Percentiles rank a stretch among this genome's conserved stretches.
Evolutionary conservation across 2,113 vertebrate genomes (phyloP).

Genomic region (Xiphophorus couchianus): DNA sequence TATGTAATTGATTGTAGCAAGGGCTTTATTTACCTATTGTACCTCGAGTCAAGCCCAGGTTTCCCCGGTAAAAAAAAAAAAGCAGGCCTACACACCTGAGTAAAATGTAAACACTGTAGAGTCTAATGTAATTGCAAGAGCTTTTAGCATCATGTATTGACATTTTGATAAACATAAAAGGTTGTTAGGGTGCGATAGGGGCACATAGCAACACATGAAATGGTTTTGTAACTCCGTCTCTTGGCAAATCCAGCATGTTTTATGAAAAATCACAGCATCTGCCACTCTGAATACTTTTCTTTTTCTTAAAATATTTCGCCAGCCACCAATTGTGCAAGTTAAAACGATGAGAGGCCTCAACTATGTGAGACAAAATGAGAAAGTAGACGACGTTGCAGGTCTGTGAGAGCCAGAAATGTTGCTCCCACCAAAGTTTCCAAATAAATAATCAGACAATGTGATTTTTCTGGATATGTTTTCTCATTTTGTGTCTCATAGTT

Average conservation of each 20-base stretch:
- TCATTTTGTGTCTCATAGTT: too few relatives aligned
- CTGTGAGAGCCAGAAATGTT: too few relatives aligned
- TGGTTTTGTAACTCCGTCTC: background rate
- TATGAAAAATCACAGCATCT: background rate
- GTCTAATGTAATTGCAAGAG: background rate
- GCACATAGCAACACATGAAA: slow-evolving; percentile 12
- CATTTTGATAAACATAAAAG: slow-evolving; percentile 17
- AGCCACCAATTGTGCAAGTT: too few relatives aligned
- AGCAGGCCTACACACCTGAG: background rate
- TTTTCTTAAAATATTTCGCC: too few relatives aligned
- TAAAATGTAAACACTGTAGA: background rate
- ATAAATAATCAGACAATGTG: too few relatives aligned
- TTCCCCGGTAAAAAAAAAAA: background rate
- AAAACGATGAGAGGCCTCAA: too few relatives aligned
- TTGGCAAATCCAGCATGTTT: background rate
- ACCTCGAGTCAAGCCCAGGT: slow-evolving; percentile 14
- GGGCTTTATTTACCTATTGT: slow-evolving; percentile 32
- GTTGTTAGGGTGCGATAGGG: background rate
- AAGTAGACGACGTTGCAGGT: too few relatives aligned
- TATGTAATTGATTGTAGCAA: slow-evolving; percentile 47
- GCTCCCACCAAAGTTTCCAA: too few relatives aligned
- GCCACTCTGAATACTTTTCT: too few relatives aligned
- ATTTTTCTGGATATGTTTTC: too few relatives aligned
- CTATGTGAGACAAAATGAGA: too few relatives aligned
- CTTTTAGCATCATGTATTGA: background rate